Percentiles rank a stretch among this genome's conserved stretches.
Conservation (phyloP, 2,797 vertebrate genomes). For the Dendrocincla fuliginosa region DNA sequence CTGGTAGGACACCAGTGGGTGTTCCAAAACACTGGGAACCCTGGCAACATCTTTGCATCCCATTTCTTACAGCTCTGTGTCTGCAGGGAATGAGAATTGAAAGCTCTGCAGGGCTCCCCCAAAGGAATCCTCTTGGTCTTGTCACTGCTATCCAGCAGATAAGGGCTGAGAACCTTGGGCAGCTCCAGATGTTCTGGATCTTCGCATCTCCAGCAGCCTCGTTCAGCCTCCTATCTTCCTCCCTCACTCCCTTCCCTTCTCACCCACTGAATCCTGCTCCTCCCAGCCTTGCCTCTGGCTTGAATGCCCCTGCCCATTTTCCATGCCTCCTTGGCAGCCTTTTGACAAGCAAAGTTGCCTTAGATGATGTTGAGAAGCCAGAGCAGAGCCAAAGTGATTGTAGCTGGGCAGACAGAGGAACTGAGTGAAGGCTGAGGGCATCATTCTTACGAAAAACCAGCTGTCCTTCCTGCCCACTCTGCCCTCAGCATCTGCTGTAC, state of each 20-base stretch:
- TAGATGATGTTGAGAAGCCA: too few species aligned
- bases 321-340: background rate
- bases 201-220: background rate
- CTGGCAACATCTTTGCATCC: background rate
- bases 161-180: background rate
- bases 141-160: background rate
- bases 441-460: too few species aligned
- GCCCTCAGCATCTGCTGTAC: background rate
- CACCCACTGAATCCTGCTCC: background rate
- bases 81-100: background rate
- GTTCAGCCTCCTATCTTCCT: background rate
- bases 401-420: background rate
- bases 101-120: background rate
- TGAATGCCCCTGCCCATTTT: too few species aligned
- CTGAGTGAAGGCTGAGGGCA: background rate
- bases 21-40: background rate
- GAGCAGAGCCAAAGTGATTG: background rate
- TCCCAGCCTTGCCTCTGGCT: background rate
- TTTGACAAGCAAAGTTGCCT: fast-evolving
- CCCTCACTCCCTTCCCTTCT: too few species aligned
- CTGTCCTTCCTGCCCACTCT: background rate
- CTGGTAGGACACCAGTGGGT: background rate
- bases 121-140: background rate
- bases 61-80: too few species aligned
- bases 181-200: background rate